Base-by-base conservation (phyloP, 2,113 vertebrate genomes). In the Clinocottus analis region DNA sequence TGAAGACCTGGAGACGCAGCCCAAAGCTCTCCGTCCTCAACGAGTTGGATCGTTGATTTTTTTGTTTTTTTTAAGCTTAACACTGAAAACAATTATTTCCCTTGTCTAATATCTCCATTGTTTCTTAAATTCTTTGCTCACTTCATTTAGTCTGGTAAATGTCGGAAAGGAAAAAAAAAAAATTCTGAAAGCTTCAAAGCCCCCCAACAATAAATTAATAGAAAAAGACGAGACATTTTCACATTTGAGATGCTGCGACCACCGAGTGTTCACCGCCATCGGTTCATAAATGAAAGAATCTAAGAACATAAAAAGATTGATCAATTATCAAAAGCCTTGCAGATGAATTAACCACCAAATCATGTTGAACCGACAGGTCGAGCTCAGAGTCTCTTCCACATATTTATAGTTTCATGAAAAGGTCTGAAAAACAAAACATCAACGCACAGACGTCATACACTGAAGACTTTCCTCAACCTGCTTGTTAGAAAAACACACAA, bases 391-490 rank as follows among this genome's bases (percentile, higher is more conserved):
- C 29, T 71, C 12, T 37, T 9, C 45, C 37, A 29, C 5, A n/a
- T 14, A 55, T n/a, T n/a, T 17, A 17, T 27, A 45, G 9, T 62
- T 43, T 39, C 17, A 9, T 16, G 14, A 6, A 23, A 49, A 72
- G 19, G 56, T 61, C 19, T 25, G 64, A 7, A 66, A 53, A 66
- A 53, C 23, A 6, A 61, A 41, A 37, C 2, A 21, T 43, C 37
- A 5, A 55, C 25, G 39, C 60, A 78, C 35, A 65, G 17, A 68
- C 35, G 70, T n/a, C 39, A 45, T 60, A 47, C 25, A 33, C 11
- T 55, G 58, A 23, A 13, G 25, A 58, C 45, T 81, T 14, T 27
- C 69, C 17, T 67, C 23, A 55, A 55, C 21, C 60, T 58, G 51
- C 41, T 69, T n/a, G n/a, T n/a, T n/a, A n/a, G n/a, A n/a, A n/a